Base-by-base conservation (phyloP, 2,888 invertebrate genomes). In the Heliconius ismenius region DNA sequence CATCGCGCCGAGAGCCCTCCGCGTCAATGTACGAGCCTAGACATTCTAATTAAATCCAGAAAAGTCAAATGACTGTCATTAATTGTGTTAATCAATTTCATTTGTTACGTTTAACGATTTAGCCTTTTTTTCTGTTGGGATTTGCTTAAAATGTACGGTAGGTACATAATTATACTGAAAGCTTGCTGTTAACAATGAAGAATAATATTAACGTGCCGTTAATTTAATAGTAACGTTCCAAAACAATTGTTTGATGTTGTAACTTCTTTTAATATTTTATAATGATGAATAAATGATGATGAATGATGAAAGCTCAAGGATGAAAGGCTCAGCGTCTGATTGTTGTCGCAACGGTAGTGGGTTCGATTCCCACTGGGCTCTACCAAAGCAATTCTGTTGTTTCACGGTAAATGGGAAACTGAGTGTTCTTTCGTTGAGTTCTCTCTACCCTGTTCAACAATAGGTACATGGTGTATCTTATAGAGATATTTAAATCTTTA, bases 41-140 rank as follows among this genome's bases (percentile, higher is more conserved):
- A 64, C 39, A 76, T 64, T 67, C 63, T 68, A 70, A 74, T 79
- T 77, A 75, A 74, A 76, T 76, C 63, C 68, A 63, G 58, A 28
- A 62, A 79, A 77, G 60, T 79, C 36, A 64, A 76, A 78, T 73
- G 58, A 70, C 64, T 13, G 49, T 36, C 28, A 32, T 70, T 54
- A 70, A 54, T 58, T 58, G 3, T 58, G n/a, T 70, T 58, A 70
- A 58, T 58, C 32, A 54, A 58, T 36, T 54, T 32, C 15, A 70
- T 70, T 58, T 58, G 54, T 70, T 32, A 58, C 32, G 9, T 32
- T 58, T 58, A 58, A 70, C 13, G 32, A 32, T 9, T 58, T 70
- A 13, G 11, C 7, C 32, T 11, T 10, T 6, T 67, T 65, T 54
- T 69, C 32, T 24, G 21, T 36, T 70, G 32, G 24, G 13, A n/a